Base-by-base conservation (phyloP, 2,888 invertebrate species). In the Dynastes tityus region DNA sequence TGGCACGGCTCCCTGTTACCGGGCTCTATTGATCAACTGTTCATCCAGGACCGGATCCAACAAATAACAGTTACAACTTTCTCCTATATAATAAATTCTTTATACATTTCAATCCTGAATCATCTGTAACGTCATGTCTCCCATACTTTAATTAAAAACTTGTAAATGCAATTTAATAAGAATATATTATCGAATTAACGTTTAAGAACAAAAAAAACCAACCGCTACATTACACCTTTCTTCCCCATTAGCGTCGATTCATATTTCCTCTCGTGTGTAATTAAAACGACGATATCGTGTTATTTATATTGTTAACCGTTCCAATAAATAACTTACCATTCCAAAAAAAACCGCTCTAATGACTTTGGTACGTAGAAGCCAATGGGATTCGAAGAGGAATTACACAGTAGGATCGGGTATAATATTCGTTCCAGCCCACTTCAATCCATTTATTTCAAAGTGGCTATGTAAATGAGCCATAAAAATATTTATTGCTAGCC, bases 401-500 rank as follows among this genome's bases (percentile, higher is more conserved):
- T 45, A 45, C 45, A 45, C 2, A 8, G 9, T 45, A 45, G 8
- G 9, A 5, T 37, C 32, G 32, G 32, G 32, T 37, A 37, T 13
- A n/a, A 37, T 40, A 37, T 65, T 65, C 37, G 65, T 16, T 8
- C 32, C 65, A 9, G 65, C 40, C 65, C 40, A 65, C 65, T 40
- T n/a, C 13, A 8, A 65, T n/a, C 11, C 45, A 40, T 55, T 16
- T 65, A 40, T 65, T 37, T 40, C 37, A 40, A 65, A 65, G 37
- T 40, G 40, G 65, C 65, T 40, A 65, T 65, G 65, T 65, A 65
- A 65, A 65, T 65, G 32, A 65, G 65, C 11, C 40, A 40, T 40
- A 65, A 65, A 37, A 65, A 65, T 65, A 65, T 65, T 65, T 65
- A 65, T 65, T 65, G 65, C 37, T 40, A 6, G 37, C 32, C 37